Evolutionary conservation across 2,113 vertebrate genomes (phyloP).

Genomic region (Cricetomys ansorgei): DNA sequence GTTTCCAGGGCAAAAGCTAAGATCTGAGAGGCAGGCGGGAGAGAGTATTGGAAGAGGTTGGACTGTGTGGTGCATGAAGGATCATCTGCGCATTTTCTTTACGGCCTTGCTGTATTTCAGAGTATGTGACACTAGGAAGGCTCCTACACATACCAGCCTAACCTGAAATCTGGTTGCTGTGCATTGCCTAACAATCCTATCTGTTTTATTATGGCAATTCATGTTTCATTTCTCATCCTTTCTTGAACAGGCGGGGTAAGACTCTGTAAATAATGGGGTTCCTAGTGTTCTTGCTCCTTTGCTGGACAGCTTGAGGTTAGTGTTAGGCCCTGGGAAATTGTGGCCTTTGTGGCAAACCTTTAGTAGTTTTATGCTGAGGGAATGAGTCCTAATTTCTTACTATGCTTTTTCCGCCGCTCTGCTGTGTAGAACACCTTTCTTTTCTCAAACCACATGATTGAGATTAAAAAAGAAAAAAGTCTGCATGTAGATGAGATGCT

Average conservation of each 20-base stretch:
- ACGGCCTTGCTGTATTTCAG: neutral
- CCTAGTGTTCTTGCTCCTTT: neutral
- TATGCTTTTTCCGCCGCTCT: neutral
- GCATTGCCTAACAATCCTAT: neutral
- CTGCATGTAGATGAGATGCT: neutral
- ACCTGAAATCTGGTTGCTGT: neutral
- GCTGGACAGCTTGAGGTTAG: neutral
- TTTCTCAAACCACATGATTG: neutral
- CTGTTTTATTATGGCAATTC: neutral
- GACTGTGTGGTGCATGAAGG: neutral
- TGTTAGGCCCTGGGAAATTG: neutral
- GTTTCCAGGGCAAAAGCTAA: neutral
- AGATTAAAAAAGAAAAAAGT: neutral
- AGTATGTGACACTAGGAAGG: neutral
- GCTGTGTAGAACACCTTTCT: neutral
- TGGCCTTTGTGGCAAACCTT: neutral
- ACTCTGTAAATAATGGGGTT: neutral
- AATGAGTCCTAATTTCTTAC: conserved; percentile 9
- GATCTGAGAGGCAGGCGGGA: neutral
- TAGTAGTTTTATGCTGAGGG: neutral
- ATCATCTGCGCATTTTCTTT: neutral
- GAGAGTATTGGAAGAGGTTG: neutral
- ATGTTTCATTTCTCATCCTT: neutral
- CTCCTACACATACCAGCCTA: neutral
- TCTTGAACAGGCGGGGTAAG: neutral